Percentiles rank a stretch among this genome's conserved stretches.
Evolutionary conservation across 2,888 invertebrate genomes (phyloP).

Genomic region (Anoplius nigerrimus): DNA sequence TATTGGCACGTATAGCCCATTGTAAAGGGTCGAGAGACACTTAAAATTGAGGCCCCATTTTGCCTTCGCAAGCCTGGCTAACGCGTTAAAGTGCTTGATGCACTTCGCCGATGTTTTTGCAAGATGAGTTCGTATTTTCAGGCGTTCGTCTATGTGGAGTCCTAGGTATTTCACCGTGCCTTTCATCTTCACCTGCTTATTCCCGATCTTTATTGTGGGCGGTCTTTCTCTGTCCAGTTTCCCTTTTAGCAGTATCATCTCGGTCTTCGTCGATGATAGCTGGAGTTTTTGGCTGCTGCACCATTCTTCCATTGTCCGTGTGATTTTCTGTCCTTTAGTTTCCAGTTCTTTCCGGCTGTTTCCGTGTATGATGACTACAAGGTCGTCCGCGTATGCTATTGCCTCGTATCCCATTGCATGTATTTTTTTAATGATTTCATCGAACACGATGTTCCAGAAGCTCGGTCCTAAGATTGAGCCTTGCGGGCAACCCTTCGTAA

Average conservation of each 20-base stretch:
- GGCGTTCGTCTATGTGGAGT: conserved; percentile 6
- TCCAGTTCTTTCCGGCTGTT: conserved; percentile 8
- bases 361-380: background rate
- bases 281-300: conserved; percentile 13
- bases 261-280: conserved; percentile 22
- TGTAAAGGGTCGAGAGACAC: conserved; percentile 21
- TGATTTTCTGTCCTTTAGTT: background rate
- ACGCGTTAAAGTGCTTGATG: background rate
- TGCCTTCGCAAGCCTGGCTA: conserved; percentile 8
- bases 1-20: conserved; percentile 26
- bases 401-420: background rate
- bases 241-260: conserved; percentile 23
- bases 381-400: conserved; percentile 37
- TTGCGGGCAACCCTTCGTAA: conserved; percentile 38
- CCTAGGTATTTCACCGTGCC: conserved; percentile 28
- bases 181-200: background rate
- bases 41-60: conserved; percentile 33
- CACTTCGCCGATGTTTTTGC: background rate
- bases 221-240: background rate
- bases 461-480: conserved; percentile 35
- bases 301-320: background rate
- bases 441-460: conserved; percentile 34
- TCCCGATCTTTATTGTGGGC: conserved; percentile 4
- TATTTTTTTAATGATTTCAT: conserved; percentile 10
- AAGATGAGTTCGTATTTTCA: conserved; percentile 22